phyloP scores from a whole-genome alignment of 2,888 invertebrate genomes.

The Mimas tiliae region DNA sequence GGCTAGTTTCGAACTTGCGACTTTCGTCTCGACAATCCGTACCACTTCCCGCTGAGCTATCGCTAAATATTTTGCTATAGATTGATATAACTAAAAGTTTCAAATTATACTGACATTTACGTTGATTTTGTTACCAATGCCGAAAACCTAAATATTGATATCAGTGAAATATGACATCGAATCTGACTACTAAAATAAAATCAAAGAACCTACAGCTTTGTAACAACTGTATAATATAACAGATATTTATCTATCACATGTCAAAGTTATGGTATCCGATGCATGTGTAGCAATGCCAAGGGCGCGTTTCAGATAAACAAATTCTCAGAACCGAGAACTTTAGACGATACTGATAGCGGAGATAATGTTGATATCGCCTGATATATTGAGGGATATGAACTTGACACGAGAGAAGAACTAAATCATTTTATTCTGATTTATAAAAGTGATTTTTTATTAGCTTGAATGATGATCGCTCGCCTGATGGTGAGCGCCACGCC shows the following conservation, averaged over 20 bases:
- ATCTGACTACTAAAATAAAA: background rate
- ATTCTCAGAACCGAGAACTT: constrained; percentile 22
- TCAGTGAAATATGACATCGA: too few relatives aligned
- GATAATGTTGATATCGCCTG: background rate
- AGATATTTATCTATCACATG: background rate
- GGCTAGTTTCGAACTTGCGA: too few relatives aligned
- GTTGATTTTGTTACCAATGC: too few relatives aligned
- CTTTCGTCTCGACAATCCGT: too few relatives aligned
- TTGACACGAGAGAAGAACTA: background rate
- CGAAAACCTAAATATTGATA: background rate
- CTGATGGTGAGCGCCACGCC: too few relatives aligned
- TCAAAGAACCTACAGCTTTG: background rate
- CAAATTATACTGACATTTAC: too few relatives aligned
- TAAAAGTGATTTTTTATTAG: too few relatives aligned
- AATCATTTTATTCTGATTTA: too few relatives aligned
- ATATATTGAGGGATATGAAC: background rate
- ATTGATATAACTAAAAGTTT: too few relatives aligned
- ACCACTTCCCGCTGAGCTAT: too few relatives aligned
- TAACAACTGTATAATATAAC: background rate
- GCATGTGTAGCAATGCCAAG: constrained; percentile 29
- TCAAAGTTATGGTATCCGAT: background rate
- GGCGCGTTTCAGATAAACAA: constrained; percentile 22
- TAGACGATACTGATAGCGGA: constrained; percentile 5
- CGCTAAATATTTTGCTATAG: too few relatives aligned
- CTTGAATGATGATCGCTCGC: too few relatives aligned